Conservation (phyloP, 2,888 invertebrate genomes). For the Harpagoxenus sublaevis region DNA sequence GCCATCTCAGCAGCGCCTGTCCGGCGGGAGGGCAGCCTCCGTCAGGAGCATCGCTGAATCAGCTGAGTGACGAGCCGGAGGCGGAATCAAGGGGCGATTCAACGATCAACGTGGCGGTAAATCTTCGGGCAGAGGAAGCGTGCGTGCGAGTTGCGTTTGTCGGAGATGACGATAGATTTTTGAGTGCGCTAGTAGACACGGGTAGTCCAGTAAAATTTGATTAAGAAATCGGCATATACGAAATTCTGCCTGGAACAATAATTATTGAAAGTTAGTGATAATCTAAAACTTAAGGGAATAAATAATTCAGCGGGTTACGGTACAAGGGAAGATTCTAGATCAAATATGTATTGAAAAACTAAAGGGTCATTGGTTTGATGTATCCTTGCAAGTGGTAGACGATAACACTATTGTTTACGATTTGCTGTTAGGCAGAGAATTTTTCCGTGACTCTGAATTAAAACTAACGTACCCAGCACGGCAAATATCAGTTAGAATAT, state of each 20-base stretch:
- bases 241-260: background rate
- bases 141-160: background rate
- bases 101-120: background rate
- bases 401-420: background rate
- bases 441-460: background rate
- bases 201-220: constrained; percentile 5
- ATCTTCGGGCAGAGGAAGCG: background rate
- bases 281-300: background rate
- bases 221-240: background rate
- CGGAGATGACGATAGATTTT: background rate
- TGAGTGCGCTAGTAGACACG: background rate
- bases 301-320: background rate
- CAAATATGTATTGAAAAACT: background rate
- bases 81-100: background rate
- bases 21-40: background rate
- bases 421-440: background rate
- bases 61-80: background rate
- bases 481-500: background rate
- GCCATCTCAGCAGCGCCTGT: background rate
- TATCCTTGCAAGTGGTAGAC: background rate
- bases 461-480: background rate
- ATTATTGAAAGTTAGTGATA: background rate
- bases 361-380: background rate
- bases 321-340: background rate
- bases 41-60: background rate